Evolutionary conservation across 2,113 vertebrate genomes (phyloP), one percentile per base, ranked within the genome.

Genomic region (Zootoca vivipara): DNA sequence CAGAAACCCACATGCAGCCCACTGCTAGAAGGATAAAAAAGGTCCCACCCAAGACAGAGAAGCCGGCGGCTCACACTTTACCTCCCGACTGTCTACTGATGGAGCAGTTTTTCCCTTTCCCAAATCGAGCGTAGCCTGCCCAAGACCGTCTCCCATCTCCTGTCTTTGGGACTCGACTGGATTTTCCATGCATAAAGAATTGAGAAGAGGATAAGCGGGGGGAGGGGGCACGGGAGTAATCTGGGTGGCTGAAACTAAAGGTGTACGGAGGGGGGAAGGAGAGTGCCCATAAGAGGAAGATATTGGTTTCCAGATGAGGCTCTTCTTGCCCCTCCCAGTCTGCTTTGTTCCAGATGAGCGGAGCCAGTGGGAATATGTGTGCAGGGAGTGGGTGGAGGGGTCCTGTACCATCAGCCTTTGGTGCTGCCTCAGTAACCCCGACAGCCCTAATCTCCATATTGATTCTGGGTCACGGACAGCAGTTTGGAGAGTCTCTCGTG

Each of bases 371-470:
- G 94, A 91, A 78, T 89, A 38, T 90, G 30, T 8, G 69, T 10
- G 28, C 8, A 30, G 69, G 4, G 64, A 3, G 22, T 1, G 64
- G 22, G 64, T 5, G 72, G 46, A 28, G 75, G 75, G 93, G 93
- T 52, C 46, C 46, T 52, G 75, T 82, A 73, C 30, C 13, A 35
- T 89, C 89, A 86, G 87, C 93, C 83, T 91, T 86, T 79, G 79
- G 92, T 83, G 93, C 90, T 81, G 89, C 90, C 92, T 91, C 91
- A 90, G 89, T 94, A 91, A 95, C 90, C 92, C 92, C 92, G 94
- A 93, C 87, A 93, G 89, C 15, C 89, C 90, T 95, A 93, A 95
- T 94, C 94, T 95, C 93, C 40, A 83, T 92, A 94, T 93, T 95
- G 94, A 90, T 91, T 91, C 46, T 74, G 67, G 67, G 90, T 89